Conservation (phyloP, 2,888 invertebrate genomes). For the Chaetogeoica ovagalla region DNA sequence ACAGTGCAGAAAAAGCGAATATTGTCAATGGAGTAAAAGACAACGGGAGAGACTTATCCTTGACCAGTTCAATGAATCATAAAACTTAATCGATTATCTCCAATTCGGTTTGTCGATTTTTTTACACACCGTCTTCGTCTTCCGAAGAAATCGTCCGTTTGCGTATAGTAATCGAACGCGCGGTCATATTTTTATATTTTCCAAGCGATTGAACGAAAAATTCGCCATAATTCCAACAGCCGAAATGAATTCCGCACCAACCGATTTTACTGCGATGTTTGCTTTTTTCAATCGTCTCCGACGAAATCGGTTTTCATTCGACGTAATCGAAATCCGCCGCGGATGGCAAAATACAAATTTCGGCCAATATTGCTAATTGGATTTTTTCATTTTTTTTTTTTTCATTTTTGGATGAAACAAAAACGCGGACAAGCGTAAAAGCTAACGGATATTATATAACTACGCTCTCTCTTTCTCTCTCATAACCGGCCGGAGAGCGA, state of each 20-base stretch:
- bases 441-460: no score
- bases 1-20: no score
- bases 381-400: no score
- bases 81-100: background rate
- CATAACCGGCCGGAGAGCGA: background rate
- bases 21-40: background rate
- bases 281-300: no score
- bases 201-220: no score
- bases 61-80: background rate
- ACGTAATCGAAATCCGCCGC: background rate
- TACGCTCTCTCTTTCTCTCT: background rate
- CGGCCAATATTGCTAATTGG: background rate
- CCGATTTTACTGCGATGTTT: no score
- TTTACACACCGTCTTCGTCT: no score
- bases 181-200: no score
- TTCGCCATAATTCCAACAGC: no score
- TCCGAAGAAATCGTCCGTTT: no score
- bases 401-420: background rate
- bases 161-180: no score
- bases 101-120: background rate
- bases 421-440: background rate
- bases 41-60: background rate
- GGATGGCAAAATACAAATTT: background rate
- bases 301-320: background rate
- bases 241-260: no score